phyloP scores from a whole-genome alignment of 1,140 invertebrate species.

The Leptinotarsa defecta region DNA sequence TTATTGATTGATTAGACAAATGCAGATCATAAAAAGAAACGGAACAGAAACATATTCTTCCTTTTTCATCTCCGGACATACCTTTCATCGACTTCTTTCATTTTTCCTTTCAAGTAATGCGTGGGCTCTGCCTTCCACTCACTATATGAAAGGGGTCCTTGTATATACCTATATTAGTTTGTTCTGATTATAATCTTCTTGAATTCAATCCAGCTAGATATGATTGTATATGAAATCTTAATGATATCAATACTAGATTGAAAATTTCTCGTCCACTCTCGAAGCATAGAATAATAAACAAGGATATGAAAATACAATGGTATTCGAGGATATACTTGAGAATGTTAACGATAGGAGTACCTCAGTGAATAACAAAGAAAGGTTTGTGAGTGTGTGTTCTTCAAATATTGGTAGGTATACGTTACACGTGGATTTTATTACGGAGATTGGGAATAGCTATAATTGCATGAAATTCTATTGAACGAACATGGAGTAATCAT shows the following conservation, averaged over 20 bases:
- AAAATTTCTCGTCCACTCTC: neutral
- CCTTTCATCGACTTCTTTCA: neutral
- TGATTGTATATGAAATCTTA: neutral
- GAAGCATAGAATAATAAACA: neutral
- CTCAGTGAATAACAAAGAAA: neutral
- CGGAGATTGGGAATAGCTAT: neutral
- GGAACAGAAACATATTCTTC: too few relatives aligned
- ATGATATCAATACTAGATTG: conserved; percentile 10
- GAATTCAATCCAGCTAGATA: conserved; percentile 12
- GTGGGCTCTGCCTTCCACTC: conserved; percentile 9
- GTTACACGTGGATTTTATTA: neutral
- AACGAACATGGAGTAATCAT: too few relatives aligned
- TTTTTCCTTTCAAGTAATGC: conserved; percentile 4
- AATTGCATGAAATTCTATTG: neutral
- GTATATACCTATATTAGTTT: conserved; percentile 15
- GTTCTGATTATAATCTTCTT: conserved; percentile 14
- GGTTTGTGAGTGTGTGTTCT: neutral
- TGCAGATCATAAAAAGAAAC: too few relatives aligned
- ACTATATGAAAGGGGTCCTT: conserved; percentile 2
- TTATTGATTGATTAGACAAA: too few relatives aligned
- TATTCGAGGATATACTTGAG: neutral
- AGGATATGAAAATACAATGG: neutral
- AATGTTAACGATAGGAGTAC: neutral
- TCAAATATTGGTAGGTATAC: neutral
- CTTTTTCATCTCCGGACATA: neutral